phyloP scores from a whole-genome alignment of 2,113 vertebrate genomes.

The Rhineura floridana region DNA sequence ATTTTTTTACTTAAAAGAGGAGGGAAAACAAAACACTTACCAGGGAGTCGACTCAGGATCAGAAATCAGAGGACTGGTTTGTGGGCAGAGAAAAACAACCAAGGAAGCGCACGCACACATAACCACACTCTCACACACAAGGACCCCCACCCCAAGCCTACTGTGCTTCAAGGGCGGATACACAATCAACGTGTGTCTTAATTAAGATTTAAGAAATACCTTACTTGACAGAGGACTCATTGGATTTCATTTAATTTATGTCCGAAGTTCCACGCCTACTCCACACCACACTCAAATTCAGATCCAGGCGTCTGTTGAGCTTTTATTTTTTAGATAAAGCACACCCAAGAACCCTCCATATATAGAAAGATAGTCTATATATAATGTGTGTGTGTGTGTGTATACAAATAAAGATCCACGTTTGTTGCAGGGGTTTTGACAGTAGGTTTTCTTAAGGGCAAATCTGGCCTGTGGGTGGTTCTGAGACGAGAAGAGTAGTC shows the following conservation, averaged over 20 bases:
- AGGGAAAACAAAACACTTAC: constrained; percentile 34
- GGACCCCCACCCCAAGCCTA: constrained; percentile 4
- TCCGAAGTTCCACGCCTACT: background rate
- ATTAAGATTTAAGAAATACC: constrained; percentile 32
- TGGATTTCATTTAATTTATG: background rate
- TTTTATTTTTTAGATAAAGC: constrained; percentile 46
- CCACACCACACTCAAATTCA: background rate
- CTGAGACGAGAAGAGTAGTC: constrained; percentile 20
- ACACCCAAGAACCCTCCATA: constrained; percentile 33
- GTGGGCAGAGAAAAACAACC: constrained; percentile 64
- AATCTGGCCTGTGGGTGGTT: constrained; percentile 31
- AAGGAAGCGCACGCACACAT: constrained; percentile 20
- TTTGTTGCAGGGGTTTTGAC: constrained; percentile 39
- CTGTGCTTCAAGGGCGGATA: constrained; percentile 52
- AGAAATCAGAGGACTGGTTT: constrained; percentile 73
- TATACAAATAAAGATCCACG: background rate
- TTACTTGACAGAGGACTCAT: background rate
- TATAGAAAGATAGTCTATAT: background rate
- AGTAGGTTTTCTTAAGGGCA: constrained; percentile 53
- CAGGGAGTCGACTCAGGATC: constrained; percentile 81
- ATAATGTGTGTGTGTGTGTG: background rate
- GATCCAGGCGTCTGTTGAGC: constrained; percentile 38
- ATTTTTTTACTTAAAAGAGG: background rate
- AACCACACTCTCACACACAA: background rate
- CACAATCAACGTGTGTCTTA: constrained; percentile 46